Conservation (phyloP, 2,113 vertebrate species). For the Aphyosemion australe region DNA sequence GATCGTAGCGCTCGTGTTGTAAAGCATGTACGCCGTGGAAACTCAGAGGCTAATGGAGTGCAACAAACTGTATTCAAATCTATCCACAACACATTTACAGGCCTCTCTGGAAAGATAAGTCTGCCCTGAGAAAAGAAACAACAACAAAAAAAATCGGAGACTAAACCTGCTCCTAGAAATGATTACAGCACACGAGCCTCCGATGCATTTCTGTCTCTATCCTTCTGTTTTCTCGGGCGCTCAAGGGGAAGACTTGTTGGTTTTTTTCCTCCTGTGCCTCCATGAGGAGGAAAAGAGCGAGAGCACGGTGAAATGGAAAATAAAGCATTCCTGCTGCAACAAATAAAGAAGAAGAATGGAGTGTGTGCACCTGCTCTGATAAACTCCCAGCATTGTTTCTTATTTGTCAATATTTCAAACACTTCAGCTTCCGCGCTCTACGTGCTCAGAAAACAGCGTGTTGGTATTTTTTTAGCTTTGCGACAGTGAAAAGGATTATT, state of each 20-base stretch:
- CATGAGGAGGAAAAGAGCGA: neutral
- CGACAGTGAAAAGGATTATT: neutral
- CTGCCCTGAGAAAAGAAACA: slow-evolving; percentile 27
- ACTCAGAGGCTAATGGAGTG: slow-evolving; percentile 24
- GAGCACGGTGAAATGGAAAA: slow-evolving; percentile 39
- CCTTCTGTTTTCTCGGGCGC: slow-evolving; percentile 26
- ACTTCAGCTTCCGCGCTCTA: neutral
- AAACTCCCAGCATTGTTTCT: slow-evolving; percentile 22
- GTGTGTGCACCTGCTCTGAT: slow-evolving; percentile 14
- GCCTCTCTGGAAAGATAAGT: slow-evolving; percentile 10
- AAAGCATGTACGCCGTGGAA: slow-evolving; percentile 18
- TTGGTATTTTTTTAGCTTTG: neutral
- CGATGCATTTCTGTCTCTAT: slow-evolving; percentile 24
- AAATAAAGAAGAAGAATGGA: slow-evolving; percentile 32
- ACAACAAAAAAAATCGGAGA: slow-evolving; percentile 21
- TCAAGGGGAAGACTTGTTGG: slow-evolving; percentile 36
- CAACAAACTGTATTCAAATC: slow-evolving; percentile 38
- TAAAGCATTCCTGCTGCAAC: slow-evolving; percentile 25
- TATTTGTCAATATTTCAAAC: slow-evolving; percentile 16
- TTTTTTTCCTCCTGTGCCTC: neutral
- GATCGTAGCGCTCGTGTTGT: slow-evolving; percentile 2
- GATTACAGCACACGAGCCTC: slow-evolving; percentile 57
- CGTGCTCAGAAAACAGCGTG: neutral
- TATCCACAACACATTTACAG: slow-evolving; percentile 26
- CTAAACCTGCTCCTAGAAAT: slow-evolving; percentile 56